Percentiles rank a stretch among this genome's conserved stretches.
phyloP scores from a whole-genome alignment of 2,113 vertebrate genomes.

The Thalassoma bifasciatum region DNA sequence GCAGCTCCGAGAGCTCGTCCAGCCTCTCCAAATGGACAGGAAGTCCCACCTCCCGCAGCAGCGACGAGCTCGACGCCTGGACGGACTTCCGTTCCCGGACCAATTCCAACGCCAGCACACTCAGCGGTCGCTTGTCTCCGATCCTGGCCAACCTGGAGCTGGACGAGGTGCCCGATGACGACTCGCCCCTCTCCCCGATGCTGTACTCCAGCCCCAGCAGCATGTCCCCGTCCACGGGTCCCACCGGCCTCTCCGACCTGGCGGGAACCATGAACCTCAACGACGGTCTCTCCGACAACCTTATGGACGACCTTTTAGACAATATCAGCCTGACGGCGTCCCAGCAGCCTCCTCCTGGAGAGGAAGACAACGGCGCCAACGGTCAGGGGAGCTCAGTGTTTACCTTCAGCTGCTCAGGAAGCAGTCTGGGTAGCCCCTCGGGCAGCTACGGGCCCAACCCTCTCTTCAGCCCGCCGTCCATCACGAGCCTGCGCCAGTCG shows the following conservation, averaged over 20 bases:
- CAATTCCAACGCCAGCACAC: constrained; percentile 96
- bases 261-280: constrained; percentile 98
- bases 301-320: constrained; percentile 97
- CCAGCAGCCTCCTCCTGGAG: constrained; percentile 88
- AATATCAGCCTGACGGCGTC: constrained; percentile 92
- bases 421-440: constrained; percentile 87
- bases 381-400: constrained; percentile 93
- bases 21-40: constrained; percentile 94
- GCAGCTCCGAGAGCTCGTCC: constrained; percentile 89
- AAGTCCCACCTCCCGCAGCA: constrained; percentile 96
- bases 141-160: constrained; percentile 94
- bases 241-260: constrained; percentile 94
- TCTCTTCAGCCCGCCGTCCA: constrained; percentile 90
- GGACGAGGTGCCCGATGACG: constrained; percentile 92
- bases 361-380: constrained; percentile 76
- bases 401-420: constrained; percentile 90
- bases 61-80: constrained; percentile 95
- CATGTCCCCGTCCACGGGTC: constrained; percentile 91
- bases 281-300: constrained; percentile 91
- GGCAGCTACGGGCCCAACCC: constrained; percentile 88
- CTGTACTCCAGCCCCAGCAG: constrained; percentile 93
- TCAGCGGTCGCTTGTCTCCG: constrained; percentile 95
- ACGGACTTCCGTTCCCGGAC: constrained; percentile 98
- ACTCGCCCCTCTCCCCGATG: constrained; percentile 93
- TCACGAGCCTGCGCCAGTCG: constrained; percentile 92